phyloP scores from a whole-genome alignment of 2,797 vertebrate species.

The Rhinichthys osculus region DNA sequence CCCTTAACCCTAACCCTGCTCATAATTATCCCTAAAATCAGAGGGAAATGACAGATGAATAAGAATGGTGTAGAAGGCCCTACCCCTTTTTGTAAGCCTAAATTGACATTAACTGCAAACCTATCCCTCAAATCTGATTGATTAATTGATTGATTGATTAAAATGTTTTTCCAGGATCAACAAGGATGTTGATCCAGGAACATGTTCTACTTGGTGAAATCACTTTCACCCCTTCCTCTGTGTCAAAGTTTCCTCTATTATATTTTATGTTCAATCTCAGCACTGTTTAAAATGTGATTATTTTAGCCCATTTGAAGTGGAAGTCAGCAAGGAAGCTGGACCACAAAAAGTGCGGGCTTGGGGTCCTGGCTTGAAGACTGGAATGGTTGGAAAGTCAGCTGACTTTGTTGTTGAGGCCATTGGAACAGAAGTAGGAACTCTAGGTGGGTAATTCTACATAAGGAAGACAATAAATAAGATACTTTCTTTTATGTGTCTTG shows the following conservation, averaged over 20 bases:
- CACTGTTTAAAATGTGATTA: constrained; percentile 49
- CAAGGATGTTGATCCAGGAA: background rate
- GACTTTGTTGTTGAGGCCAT: constrained; percentile 97
- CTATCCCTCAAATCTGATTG: background rate
- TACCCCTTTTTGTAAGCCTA: background rate
- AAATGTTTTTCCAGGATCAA: background rate
- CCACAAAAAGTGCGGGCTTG: constrained; percentile 94
- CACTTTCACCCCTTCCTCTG: constrained; percentile 7
- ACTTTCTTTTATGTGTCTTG: background rate
- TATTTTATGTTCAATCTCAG: background rate
- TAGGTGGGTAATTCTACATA: constrained; percentile 79
- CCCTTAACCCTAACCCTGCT: background rate
- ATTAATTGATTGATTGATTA: background rate
- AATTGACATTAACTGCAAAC: background rate
- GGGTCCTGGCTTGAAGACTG: constrained; percentile 93
- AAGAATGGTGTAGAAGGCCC: background rate
- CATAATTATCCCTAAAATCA: too few species aligned
- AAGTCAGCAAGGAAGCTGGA: constrained; percentile 85
- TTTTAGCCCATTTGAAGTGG: constrained; percentile 91
- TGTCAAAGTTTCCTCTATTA: background rate
- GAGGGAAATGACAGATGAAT: background rate
- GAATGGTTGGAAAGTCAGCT: constrained; percentile 93
- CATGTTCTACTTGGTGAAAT: background rate
- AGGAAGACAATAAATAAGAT: background rate
- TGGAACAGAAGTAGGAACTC: constrained; percentile 91